These are phyloP conservation scores for Leucophora obtusa DNA, from an alignment of 2,888 invertebrate genomes.

Conservation along the genomic window DNA sequence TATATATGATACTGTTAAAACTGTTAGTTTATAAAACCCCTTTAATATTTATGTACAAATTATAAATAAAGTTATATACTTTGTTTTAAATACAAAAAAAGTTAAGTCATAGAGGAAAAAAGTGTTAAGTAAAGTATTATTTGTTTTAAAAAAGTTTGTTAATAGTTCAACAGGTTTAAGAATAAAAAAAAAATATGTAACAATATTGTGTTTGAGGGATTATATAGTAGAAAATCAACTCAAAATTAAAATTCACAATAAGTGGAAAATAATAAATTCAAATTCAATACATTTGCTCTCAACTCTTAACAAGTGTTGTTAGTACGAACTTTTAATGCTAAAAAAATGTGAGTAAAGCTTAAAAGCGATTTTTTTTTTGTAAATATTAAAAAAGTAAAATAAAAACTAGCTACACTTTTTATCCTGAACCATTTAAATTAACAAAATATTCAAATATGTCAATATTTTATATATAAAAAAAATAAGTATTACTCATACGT, in stretches of 20 bases:
- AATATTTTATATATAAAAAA: not conserved
- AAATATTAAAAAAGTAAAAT: not conserved
- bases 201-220: not conserved
- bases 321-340: constrained; percentile 20
- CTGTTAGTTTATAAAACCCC: constrained; percentile 49
- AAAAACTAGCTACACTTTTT: constrained; percentile 16
- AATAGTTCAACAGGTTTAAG: constrained; percentile 7
- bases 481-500: not conserved
- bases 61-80: not conserved
- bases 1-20: not conserved
- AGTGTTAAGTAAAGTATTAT: constrained; percentile 2
- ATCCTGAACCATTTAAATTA: not conserved
- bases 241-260: not conserved
- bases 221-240: not conserved
- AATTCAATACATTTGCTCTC: not conserved
- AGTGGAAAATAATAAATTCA: not conserved
- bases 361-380: constrained; percentile 2
- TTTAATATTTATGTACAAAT: constrained; percentile 5
- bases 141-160: constrained; percentile 2
- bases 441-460: not conserved
- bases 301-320: constrained; percentile 3
- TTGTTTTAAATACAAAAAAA: not conserved
- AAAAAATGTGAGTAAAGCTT: constrained; percentile 20
- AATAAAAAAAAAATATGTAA: not conserved
- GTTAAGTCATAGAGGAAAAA: not conserved